Base-by-base conservation (phyloP, 2,797 vertebrate genomes). In the Pseudochromis fuscus region DNA sequence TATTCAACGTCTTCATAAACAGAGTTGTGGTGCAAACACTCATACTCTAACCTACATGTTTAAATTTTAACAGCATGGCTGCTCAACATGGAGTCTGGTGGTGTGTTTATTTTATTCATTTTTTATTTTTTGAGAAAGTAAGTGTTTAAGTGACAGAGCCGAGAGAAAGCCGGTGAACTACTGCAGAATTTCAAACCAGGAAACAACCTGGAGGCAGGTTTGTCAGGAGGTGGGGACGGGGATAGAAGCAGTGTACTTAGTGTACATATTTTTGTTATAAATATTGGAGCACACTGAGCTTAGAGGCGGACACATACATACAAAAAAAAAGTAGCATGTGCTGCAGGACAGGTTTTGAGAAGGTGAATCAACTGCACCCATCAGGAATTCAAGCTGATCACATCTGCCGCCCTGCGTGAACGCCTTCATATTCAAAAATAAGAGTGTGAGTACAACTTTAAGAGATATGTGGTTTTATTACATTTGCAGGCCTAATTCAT, bases 401-500 rank as follows among this genome's bases (percentile, higher is more conserved):
- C 58, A 71, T 79, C 28, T 45, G 44, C 52, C 2, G 42, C 15
- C 21, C 38, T 53, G 27, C 0, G 5, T 55, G 38, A 66, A 33
- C 28, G 51, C 31, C 51, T 8, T 25, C 42, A 63, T 45, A 40
- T 44, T 51, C 27, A 49, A 57, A 59, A 33, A 2, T 63, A 28
- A 48, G 21, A 49, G 48, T 40, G 10, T 19, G 48, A n/a, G n/a
- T n/a, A n/a, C n/a, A n/a, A 45, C 56, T 76, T 76, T 64, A 72
- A 77, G 64, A 75, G 51, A 75, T 74, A 83, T 79, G 77, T 72
- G 57, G 61, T 69, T 72, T 75, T n/a, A n/a, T 81, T 63, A 74
- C 40, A 62, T 72, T 83, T 64, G 64, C 72, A 66, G 56, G 65
- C 59, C 72, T 81, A 88, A 81, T 83, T 87, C 74, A 76, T 89